Evolutionary conservation across 2,888 invertebrate genomes (phyloP).

Genomic region (Drosophila paramelanica): DNA sequence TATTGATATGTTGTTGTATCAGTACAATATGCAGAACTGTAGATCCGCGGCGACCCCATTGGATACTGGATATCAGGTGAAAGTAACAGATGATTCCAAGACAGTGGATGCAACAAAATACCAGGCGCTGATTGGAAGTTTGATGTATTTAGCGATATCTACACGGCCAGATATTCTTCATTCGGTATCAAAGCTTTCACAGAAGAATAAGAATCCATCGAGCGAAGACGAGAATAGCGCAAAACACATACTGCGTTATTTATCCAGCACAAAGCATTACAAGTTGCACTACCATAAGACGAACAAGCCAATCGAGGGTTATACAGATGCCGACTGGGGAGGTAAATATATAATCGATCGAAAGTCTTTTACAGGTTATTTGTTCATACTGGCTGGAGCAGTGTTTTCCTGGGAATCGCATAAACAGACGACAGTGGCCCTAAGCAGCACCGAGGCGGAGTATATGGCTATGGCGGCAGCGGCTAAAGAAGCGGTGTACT

Average conservation of each 20-base stretch:
- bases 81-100: constrained; percentile 3
- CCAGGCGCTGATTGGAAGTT: constrained; percentile 6
- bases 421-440: constrained; percentile 1
- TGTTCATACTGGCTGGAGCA: too few species aligned
- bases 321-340: too few species aligned
- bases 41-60: too few species aligned
- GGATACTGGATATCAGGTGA: too few species aligned
- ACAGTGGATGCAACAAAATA: constrained; percentile 3
- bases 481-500: constrained; percentile 5
- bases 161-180: constrained; percentile 12
- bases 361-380: too few species aligned
- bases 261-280: background rate
- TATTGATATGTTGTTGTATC: too few species aligned
- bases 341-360: too few species aligned
- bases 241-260: constrained; percentile 1
- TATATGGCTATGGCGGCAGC: constrained; percentile 2
- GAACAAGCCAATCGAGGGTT: too few species aligned
- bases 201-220: constrained; percentile 7
- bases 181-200: constrained; percentile 12
- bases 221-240: background rate
- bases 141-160: constrained; percentile 11
- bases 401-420: background rate
- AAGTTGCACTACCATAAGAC: background rate
- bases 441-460: background rate
- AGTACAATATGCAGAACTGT: too few species aligned